A percentile compares a stretch with the other conserved stretches of the same genome.
Conservation (phyloP, 2,888 invertebrate genomes). For the Smittia sp. region DNA sequence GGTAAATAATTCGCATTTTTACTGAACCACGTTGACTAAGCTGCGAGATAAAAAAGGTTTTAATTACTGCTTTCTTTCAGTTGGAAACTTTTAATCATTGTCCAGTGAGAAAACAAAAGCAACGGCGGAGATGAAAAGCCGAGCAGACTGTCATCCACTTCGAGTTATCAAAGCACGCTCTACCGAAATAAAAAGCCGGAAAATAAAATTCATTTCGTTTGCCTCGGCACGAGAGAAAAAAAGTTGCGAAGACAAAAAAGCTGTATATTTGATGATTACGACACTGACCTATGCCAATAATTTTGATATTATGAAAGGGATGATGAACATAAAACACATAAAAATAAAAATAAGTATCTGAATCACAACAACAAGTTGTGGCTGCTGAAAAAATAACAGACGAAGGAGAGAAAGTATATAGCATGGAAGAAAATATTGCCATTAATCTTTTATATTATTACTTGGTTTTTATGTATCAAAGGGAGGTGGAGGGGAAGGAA, state of each 20-base stretch:
- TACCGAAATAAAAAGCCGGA: constrained; percentile 1
- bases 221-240: constrained; percentile 11
- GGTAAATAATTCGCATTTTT: no score
- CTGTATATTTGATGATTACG: constrained; percentile 41
- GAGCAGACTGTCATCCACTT: background rate
- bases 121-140: background rate
- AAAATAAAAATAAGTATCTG: constrained; percentile 41
- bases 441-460: constrained; percentile 40
- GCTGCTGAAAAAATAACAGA: background rate
- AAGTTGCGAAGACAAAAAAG: constrained; percentile 38
- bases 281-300: constrained; percentile 40
- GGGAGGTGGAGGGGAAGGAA: background rate
- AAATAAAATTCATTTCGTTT: constrained; percentile 36
- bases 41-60: background rate
- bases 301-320: constrained; percentile 41
- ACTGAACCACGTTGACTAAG: background rate
- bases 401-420: constrained; percentile 28
- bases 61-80: constrained; percentile 16
- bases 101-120: background rate
- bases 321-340: constrained; percentile 41
- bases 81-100: constrained; percentile 20
- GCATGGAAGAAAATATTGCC: constrained; percentile 39
- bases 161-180: background rate
- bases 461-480: constrained; percentile 35
- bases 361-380: constrained; percentile 40